Conservation (phyloP, 2,888 invertebrate genomes). For the Shargacucullia verbasci region DNA sequence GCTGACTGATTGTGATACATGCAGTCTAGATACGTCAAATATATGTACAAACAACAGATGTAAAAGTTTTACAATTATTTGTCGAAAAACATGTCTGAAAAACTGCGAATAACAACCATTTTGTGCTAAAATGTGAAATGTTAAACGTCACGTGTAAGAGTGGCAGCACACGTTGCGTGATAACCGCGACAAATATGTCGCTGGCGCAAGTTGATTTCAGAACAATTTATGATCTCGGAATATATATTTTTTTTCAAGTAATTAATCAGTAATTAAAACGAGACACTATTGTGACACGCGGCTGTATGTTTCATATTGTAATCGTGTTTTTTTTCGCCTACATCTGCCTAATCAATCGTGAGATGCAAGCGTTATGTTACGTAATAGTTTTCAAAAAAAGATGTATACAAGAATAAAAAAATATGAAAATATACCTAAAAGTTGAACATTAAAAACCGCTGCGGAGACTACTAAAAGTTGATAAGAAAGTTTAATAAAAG, state of each 20-base stretch:
- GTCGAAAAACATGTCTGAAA: conserved; percentile 5
- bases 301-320: conserved; percentile 6
- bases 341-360: too few relatives aligned
- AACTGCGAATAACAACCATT: conserved; percentile 4
- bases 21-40: conserved; percentile 12
- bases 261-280: conserved; percentile 30
- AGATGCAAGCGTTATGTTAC: too few relatives aligned
- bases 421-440: too few relatives aligned
- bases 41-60: background rate
- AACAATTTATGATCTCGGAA: background rate
- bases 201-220: background rate
- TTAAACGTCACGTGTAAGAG: conserved; percentile 22
- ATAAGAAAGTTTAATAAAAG: too few relatives aligned
- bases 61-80: conserved; percentile 14
- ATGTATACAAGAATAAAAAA: too few relatives aligned
- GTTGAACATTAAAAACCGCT: too few relatives aligned
- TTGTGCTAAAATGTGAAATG: background rate
- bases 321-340: too few relatives aligned
- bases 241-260: conserved; percentile 11
- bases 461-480: too few relatives aligned
- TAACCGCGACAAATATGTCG: conserved; percentile 1
- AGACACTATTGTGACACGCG: too few relatives aligned
- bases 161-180: conserved; percentile 1
- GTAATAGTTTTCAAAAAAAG: too few relatives aligned
- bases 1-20: conserved; percentile 4